These are phyloP conservation scores for Cryptotis parvus DNA, from an alignment of 2,113 vertebrate species.

Conservation along the genomic window DNA sequence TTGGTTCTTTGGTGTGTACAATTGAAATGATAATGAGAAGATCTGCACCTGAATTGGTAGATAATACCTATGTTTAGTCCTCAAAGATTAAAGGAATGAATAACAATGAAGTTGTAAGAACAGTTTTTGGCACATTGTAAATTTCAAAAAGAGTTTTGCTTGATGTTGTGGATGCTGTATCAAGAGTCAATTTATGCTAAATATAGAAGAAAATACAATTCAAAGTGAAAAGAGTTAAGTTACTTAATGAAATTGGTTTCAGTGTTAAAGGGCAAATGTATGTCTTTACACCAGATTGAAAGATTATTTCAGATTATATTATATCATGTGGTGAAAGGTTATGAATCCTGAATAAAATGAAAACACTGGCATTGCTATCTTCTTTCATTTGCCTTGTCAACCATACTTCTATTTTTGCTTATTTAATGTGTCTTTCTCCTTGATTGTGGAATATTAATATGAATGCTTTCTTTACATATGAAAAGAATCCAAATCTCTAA, in stretches of 20 bases:
- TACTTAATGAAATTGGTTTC: neutral
- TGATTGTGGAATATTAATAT: constrained; percentile 56
- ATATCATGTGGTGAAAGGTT: constrained; percentile 43
- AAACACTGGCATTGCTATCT: constrained; percentile 34
- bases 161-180: neutral
- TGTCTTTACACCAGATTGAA: constrained; percentile 21
- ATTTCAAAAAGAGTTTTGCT: constrained; percentile 14
- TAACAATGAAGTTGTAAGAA: neutral
- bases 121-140: neutral
- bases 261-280: constrained; percentile 27
- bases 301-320: constrained; percentile 23
- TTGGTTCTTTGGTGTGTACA: neutral
- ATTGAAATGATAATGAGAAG: neutral
- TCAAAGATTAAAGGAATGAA: neutral
- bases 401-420: constrained; percentile 63
- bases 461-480: constrained; percentile 64
- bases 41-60: neutral
- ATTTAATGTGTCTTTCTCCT: constrained; percentile 57
- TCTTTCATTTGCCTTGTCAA: constrained; percentile 50
- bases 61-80: neutral
- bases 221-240: neutral
- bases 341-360: constrained; percentile 32
- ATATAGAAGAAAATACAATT: constrained; percentile 6
- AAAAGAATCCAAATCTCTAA: constrained; percentile 51
- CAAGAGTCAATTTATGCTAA: neutral